A percentile compares a stretch with the other conserved stretches of the same genome.
Conservation (phyloP, 2,888 invertebrate genomes). For the Drosophila nr. perissopoda region DNA sequence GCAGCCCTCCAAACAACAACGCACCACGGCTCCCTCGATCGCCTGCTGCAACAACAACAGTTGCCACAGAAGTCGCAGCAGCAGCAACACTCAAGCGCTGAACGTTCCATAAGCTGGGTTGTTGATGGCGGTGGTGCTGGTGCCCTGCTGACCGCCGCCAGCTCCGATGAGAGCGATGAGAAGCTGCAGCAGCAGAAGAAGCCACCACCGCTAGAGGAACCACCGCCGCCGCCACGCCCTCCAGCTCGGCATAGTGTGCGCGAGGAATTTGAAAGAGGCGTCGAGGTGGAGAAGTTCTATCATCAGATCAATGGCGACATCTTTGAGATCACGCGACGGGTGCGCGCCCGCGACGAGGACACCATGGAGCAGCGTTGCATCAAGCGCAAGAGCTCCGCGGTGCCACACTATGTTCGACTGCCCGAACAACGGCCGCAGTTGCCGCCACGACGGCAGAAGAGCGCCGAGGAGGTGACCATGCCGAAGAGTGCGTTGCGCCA, state of each 20-base stretch:
- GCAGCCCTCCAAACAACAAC: conserved; percentile 79
- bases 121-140: conserved; percentile 76
- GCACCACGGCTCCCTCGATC: conserved; percentile 84
- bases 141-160: conserved; percentile 67
- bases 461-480: conserved; percentile 71
- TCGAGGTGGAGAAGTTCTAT: conserved; percentile 85
- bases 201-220: conserved; percentile 50
- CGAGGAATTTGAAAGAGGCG: conserved; percentile 84
- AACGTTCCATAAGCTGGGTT: conserved; percentile 79
- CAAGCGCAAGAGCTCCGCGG: conserved; percentile 78
- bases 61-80: conserved; percentile 51
- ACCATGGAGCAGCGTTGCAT: conserved; percentile 84
- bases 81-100: conserved; percentile 55
- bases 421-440: conserved; percentile 67
- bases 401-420: conserved; percentile 64
- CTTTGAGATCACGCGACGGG: conserved; percentile 84
- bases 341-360: conserved; percentile 83
- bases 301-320: conserved; percentile 85
- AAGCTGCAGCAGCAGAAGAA: conserved; percentile 53
- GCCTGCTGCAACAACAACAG: conserved; percentile 82
- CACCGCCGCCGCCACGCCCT: conserved; percentile 68
- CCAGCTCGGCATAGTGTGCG: conserved; percentile 73
- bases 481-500: conserved; percentile 73
- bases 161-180: conserved; percentile 77
- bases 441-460: conserved; percentile 67